phyloP scores from a whole-genome alignment of 2,888 invertebrate genomes.

The Lasiommata megera region DNA sequence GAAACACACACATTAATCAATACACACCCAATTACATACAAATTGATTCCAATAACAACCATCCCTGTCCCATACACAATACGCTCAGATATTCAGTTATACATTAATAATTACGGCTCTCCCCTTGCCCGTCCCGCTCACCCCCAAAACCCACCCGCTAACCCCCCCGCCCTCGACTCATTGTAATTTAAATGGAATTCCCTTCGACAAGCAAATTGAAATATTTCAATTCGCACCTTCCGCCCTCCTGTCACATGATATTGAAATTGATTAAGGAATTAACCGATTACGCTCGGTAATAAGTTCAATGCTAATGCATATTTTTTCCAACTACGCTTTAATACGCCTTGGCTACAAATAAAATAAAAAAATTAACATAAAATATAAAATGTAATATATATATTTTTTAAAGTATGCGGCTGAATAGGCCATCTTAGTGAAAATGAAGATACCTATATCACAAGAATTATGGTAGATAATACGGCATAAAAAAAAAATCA shows the following conservation, averaged over 20 bases:
- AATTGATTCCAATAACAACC: slow-evolving; percentile 25
- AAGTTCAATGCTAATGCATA: background rate
- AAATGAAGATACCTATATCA: too few species aligned
- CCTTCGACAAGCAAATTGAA: slow-evolving; percentile 77
- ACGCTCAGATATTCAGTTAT: slow-evolving; percentile 62
- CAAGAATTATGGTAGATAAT: too few species aligned
- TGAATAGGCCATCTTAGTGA: too few species aligned
- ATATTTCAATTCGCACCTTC: slow-evolving; percentile 77
- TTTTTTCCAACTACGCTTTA: too few species aligned
- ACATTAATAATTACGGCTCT: slow-evolving; percentile 66
- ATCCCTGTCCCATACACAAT: slow-evolving; percentile 32
- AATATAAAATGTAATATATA: too few species aligned
- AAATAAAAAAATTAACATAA: too few species aligned
- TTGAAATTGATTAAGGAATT: slow-evolving; percentile 57
- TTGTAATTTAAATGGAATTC: slow-evolving; percentile 80
- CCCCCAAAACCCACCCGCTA: slow-evolving; percentile 25
- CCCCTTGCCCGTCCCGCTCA: slow-evolving; percentile 28
- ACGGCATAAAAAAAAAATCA: too few species aligned
- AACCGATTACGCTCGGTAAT: slow-evolving; percentile 32
- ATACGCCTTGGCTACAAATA: too few species aligned
- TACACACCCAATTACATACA: slow-evolving; percentile 20
- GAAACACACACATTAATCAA: slow-evolving; percentile 13
- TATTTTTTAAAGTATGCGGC: too few species aligned
- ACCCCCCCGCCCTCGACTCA: slow-evolving; percentile 47
- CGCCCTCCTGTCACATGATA: slow-evolving; percentile 46